Evolutionary conservation across 2,113 vertebrate genomes (phyloP), one percentile per base, ranked within the genome.

Genomic region (Myocastor coypus): DNA sequence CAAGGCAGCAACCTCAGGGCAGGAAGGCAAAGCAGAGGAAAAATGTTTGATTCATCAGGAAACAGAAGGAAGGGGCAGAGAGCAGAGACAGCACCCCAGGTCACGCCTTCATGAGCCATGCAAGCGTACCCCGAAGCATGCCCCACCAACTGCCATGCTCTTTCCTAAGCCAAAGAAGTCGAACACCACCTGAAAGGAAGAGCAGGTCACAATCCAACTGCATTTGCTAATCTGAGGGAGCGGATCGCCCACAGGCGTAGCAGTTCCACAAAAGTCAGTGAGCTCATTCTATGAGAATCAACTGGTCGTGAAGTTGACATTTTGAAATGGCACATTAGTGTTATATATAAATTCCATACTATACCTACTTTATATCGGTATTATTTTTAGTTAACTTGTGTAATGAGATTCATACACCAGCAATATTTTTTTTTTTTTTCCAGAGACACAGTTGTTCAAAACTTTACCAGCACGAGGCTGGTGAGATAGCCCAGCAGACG

Each of bases 201-300:
- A 64, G 26, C 19, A 81, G 26, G 71, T 34, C 52, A 46, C 16
- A 28, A 61, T 87, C 19, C 7, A 63, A 61, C 9, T 78, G 63
- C 28, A 66, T 92, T 59, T 86, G 46, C 61, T 91, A 88, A 69
- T 46, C 5, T 24, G 5, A 32, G 0, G 28, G n/a, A n/a, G 9
- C 22, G 57, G 8, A 26, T 32, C 81, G 28, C 5, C 10, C 59
- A 68, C 19, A 40, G n/a, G 9, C 63, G n/a, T 2, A 87, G 61
- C 34, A 85, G 26, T 55, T 89, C 24, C 68, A 64, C 63, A 87
- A 87, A 87, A 92, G 30, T 85, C 83, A 82, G 46, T 68, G 63
- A 91, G 52, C 55, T 7, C 11, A 94, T 52, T 86, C 81, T 95
- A 32, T 80, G 30, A 87, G 22, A 81, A 84, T 87, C 14, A 82